These are phyloP conservation scores for Melanotaenia parkinsoni DNA, from an alignment of 2,797 vertebrate genomes.

Conservation along the genomic window DNA sequence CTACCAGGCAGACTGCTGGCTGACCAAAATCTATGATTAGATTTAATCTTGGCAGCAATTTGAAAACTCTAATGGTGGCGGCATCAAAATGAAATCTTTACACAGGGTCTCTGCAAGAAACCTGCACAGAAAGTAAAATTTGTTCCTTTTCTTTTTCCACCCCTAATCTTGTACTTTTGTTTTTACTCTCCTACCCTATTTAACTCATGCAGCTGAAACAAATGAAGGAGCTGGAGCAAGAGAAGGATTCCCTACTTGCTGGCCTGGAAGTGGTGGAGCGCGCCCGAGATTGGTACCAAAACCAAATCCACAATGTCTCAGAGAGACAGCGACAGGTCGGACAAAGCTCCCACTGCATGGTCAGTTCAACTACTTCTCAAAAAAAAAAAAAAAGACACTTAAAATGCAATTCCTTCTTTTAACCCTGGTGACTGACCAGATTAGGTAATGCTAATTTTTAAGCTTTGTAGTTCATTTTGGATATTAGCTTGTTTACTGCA, in stretches of 20 bases:
- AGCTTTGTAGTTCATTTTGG: background rate
- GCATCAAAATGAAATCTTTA: background rate
- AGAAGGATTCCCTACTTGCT: conserved; percentile 91
- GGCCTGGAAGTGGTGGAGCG: conserved; percentile 91
- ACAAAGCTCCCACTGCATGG: conserved; percentile 78
- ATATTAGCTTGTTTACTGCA: background rate
- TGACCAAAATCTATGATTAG: conserved; percentile 30
- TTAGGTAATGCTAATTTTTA: background rate
- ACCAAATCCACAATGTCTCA: conserved; percentile 90
- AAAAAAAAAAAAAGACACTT: background rate
- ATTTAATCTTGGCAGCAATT: conserved; percentile 27
- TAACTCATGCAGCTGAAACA: conserved; percentile 86
- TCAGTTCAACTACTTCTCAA: conserved; percentile 50
- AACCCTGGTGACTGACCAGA: too few species aligned
- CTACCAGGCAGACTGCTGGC: conserved; percentile 26
- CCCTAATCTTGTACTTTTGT: background rate
- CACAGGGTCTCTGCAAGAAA: background rate
- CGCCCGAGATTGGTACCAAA: conserved; percentile 92
- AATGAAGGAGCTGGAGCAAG: conserved; percentile 95
- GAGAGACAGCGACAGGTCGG: conserved; percentile 89
- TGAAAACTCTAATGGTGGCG: conserved; percentile 6
- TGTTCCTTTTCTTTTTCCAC: background rate
- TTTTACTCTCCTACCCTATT: background rate
- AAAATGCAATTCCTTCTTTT: background rate
- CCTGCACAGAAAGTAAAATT: conserved; percentile 7